Conservation (phyloP, 2,888 invertebrate species). For the Ctenicera cuprea region DNA sequence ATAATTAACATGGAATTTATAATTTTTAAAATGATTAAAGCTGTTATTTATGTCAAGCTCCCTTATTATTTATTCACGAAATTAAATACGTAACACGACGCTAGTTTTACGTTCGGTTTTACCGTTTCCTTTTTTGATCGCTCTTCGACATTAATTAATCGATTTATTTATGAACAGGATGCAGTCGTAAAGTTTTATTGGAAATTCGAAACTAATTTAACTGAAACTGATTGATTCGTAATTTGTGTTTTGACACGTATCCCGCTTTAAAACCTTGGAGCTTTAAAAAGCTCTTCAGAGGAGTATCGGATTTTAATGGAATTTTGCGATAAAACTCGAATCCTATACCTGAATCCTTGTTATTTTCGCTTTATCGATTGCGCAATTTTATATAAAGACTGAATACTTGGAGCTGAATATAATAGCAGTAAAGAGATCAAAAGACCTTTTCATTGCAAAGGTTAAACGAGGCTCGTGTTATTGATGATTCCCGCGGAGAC, state of each 20-base stretch:
- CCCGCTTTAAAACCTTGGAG: conserved; percentile 27
- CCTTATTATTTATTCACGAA: conserved; percentile 36
- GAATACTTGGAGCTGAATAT: conserved; percentile 35
- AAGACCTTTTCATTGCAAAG: conserved; percentile 48
- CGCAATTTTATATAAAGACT: conserved; percentile 24
- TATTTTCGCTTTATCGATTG: conserved; percentile 20
- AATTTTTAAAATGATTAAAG: conserved; percentile 38
- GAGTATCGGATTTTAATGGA: conserved; percentile 18
- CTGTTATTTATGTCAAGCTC: conserved; percentile 36
- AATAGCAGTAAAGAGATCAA: conserved; percentile 49
- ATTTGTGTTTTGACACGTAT: conserved; percentile 45
- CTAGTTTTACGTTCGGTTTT: conserved; percentile 27
- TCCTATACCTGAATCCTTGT: conserved; percentile 14
- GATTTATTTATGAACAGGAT: conserved; percentile 41
- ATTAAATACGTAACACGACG: conserved; percentile 38
- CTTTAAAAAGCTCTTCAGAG: conserved; percentile 29
- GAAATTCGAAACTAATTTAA: conserved; percentile 37
- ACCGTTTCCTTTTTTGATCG: conserved; percentile 24
- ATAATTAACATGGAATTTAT: conserved; percentile 41
- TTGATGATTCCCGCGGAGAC: conserved; percentile 50
- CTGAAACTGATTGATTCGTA: conserved; percentile 40
- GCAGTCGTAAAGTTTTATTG: conserved; percentile 35
- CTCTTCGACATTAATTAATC: conserved; percentile 35
- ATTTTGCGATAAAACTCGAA: neutral
- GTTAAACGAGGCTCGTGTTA: conserved; percentile 48